A percentile compares a stretch with the other conserved stretches of the same genome.
Conservation (phyloP, 2,797 vertebrate genomes). For the Chelon auratus region DNA sequence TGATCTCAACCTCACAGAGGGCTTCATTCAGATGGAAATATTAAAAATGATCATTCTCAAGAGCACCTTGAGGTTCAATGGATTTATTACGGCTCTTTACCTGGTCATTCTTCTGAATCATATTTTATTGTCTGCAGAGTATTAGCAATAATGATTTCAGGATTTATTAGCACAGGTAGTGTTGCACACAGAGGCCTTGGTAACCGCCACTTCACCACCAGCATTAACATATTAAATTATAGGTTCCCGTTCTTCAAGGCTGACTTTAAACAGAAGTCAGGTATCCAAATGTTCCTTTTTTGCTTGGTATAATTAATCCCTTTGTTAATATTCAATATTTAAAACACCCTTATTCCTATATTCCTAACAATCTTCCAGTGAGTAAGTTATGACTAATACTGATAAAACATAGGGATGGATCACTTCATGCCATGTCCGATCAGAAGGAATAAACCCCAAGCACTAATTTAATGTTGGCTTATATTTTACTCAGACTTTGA, state of each 20-base stretch:
- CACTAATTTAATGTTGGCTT: not conserved
- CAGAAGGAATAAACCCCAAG: conserved; percentile 10
- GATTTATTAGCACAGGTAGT: conserved; percentile 5
- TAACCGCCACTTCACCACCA: not conserved
- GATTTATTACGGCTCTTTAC: not conserved
- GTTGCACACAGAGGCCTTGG: not conserved
- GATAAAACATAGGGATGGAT: not conserved
- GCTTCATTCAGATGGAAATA: not conserved
- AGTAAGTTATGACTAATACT: too few species aligned
- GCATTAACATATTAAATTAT: not conserved
- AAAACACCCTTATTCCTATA: not conserved
- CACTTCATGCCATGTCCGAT: not conserved
- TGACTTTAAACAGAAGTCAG: not conserved
- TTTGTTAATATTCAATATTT: not conserved
- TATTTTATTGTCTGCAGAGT: not conserved
- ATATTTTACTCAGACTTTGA: not conserved
- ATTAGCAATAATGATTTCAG: not conserved
- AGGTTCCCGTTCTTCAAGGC: not conserved
- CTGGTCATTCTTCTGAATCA: not conserved
- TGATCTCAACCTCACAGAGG: not conserved
- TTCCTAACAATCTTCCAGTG: not conserved
- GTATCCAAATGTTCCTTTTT: not conserved
- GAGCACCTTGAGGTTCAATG: not conserved
- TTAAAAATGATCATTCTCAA: not conserved
- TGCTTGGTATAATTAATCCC: not conserved